phyloP scores from a whole-genome alignment of 1,140 invertebrate genomes.

The Drosophila novamexicana region DNA sequence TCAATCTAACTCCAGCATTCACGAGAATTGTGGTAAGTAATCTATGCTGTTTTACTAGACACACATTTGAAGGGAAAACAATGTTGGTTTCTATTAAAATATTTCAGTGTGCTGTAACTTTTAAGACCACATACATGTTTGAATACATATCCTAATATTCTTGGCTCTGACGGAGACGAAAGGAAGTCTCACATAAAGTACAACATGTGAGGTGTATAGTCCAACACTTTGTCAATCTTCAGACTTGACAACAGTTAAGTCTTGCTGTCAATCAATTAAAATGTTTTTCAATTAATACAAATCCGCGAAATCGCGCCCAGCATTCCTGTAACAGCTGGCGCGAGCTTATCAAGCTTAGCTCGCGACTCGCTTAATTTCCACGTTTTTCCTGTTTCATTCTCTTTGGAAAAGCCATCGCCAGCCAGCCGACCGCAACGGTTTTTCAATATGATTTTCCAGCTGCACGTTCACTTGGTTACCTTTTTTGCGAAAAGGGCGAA shows the following conservation, averaged over 20 bases:
- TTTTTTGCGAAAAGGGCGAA: not conserved
- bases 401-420: not conserved
- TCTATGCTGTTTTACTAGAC: too few species aligned
- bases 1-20: too few species aligned
- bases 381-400: not conserved
- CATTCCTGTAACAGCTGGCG: conserved; percentile 23
- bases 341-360: not conserved
- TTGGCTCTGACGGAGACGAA: too few species aligned
- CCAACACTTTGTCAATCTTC: not conserved
- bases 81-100: too few species aligned
- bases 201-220: not conserved
- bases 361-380: conserved; percentile 10
- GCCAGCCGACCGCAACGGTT: conserved; percentile 15
- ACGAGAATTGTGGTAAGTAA: too few species aligned
- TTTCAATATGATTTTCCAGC: conserved; percentile 6
- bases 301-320: not conserved
- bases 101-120: too few species aligned
- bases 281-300: conserved; percentile 37
- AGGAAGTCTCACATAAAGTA: too few species aligned
- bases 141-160: too few species aligned
- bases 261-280: conserved; percentile 46
- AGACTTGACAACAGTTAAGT: not conserved
- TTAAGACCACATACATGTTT: too few species aligned
- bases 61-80: too few species aligned
- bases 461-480: not conserved